Evolutionary conservation across 2,113 vertebrate species (phyloP), one percentile per base, ranked within the genome.

Genomic region (Charadrius vociferus): DNA sequence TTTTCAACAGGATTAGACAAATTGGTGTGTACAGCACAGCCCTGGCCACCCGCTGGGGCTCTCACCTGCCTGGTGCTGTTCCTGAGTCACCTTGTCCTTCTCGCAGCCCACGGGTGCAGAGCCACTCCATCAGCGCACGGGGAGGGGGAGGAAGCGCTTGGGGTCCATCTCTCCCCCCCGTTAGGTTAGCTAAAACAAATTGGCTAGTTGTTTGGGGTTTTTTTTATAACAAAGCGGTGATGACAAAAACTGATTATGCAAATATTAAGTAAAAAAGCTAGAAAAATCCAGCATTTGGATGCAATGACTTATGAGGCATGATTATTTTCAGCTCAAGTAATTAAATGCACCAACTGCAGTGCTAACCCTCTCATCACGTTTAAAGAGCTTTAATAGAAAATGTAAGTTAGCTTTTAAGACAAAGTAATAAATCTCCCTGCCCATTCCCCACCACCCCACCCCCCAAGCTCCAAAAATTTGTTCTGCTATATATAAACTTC

Each of bases 31-130:
- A 45, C 16, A 13, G 47, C 72, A 24, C 65, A 23, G 49, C 43
- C 45, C 73, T 36, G 49, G 85, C 26, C 6, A 7, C 56, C 23
- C 10, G 2, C 77, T 14, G 4, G 39, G 63, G 56, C 32, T 68
- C 27, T 53, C 75, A 53, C 66, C 14, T 71, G 32, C 56, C 65
- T 75, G 65, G 37, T 88, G 41, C 86, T 2, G 1, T 36, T 37
- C 30, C 36, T 1, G 1, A 27, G 30, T 50, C 34, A 20, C 21
- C 9, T 2, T 23, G 37, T 59, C 74, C 72, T 70, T 71, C 12
- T 78, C 0, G 13, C 4, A 0, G 10, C 1, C 1, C 4, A 17
- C 36, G 47, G 63, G 17, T 17, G 18, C 2, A 0, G 74, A 66
- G 74, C 66, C 17, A 3, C 0, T 47, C 55, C 56, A 8, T 7